Percentiles rank a stretch among this genome's conserved stretches.
These are phyloP conservation scores for Chaetophractus vellerosus DNA, from an alignment of 2,797 vertebrate genomes.

Conservation along the genomic window DNA sequence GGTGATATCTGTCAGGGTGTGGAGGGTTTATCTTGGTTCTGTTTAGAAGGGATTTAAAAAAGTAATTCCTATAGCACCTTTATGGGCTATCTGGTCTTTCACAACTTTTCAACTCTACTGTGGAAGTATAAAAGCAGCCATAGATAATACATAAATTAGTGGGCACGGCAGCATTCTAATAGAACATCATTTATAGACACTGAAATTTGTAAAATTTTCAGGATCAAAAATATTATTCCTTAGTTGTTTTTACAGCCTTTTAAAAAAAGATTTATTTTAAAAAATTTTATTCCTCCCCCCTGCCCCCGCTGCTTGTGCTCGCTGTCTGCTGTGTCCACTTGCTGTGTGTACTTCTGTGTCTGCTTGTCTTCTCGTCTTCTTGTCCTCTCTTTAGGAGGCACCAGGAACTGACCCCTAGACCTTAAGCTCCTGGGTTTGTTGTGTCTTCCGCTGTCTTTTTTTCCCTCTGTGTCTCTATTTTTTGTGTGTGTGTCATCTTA, in stretches of 20 bases:
- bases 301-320: too few relatives aligned
- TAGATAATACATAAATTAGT: accelerated
- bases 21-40: background rate
- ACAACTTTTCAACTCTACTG: background rate
- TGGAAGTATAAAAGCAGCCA: background rate
- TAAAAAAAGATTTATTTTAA: background rate
- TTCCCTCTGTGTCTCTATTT: too few relatives aligned
- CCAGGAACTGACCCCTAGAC: too few relatives aligned
- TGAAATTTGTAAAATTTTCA: background rate
- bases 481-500: too few relatives aligned
- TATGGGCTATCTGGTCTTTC: accelerated
- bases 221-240: background rate
- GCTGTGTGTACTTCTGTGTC: too few relatives aligned
- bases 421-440: too few relatives aligned
- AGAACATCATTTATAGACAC: background rate
- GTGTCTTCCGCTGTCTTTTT: too few relatives aligned
- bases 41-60: background rate
- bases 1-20: background rate
- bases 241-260: background rate
- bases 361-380: too few relatives aligned
- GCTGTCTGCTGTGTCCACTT: too few relatives aligned
- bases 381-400: too few relatives aligned
- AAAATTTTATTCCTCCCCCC: too few relatives aligned
- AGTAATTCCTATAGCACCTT: background rate
- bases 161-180: background rate